Evolutionary conservation across 2,888 invertebrate species (phyloP).

Genomic region (Auanema freiburgensis): DNA sequence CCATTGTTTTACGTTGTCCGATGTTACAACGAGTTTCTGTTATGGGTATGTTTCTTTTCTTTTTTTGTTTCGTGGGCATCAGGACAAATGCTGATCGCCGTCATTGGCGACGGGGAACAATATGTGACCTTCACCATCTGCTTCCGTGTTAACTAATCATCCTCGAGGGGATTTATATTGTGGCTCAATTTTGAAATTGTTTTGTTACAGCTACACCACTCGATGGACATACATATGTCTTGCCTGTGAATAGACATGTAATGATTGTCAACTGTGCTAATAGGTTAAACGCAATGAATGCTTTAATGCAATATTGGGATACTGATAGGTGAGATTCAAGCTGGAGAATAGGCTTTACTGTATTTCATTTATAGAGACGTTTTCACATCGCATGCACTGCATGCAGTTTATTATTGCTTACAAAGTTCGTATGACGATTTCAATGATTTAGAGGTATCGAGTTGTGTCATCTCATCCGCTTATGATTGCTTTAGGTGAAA

Average conservation of each 20-base stretch:
- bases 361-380: conserved; percentile 20
- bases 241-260: conserved; percentile 20
- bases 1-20: conserved; percentile 33
- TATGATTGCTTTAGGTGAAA: conserved; percentile 2
- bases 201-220: conserved; percentile 40
- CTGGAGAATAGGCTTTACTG: background rate
- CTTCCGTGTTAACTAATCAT: background rate
- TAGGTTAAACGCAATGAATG: conserved; percentile 29
- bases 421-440: conserved; percentile 46
- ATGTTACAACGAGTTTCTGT: conserved; percentile 34
- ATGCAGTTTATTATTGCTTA: conserved; percentile 42
- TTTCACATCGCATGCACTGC: conserved; percentile 46
- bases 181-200: background rate
- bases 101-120: background rate
- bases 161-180: background rate
- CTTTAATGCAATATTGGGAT: conserved; percentile 34
- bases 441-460: conserved; percentile 30
- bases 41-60: conserved; percentile 22
- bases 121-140: conserved; percentile 3
- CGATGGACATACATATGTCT: conserved; percentile 22
- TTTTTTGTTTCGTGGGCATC: background rate
- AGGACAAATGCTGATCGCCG: background rate
- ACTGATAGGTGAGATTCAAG: conserved; percentile 31
- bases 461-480: background rate
- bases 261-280: conserved; percentile 35